phyloP scores from a whole-genome alignment of 2,113 vertebrate genomes.

The Megaleporinus macrocephalus region DNA sequence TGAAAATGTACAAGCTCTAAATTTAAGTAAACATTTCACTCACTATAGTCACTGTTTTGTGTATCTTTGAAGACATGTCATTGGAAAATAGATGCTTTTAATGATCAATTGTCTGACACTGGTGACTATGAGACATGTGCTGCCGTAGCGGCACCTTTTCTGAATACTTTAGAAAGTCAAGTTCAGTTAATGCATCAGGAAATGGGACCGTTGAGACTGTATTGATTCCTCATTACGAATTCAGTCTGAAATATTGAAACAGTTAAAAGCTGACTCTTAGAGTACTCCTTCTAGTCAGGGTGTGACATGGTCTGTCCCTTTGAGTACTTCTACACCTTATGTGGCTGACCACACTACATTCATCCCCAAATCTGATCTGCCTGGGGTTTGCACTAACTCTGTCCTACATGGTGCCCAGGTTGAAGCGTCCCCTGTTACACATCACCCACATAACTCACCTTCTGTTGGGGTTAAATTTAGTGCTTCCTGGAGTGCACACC shows the following conservation, averaged over 20 bases:
- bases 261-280: background rate
- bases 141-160: background rate
- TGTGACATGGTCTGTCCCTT: background rate
- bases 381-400: background rate
- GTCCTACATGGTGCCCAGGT: background rate
- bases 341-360: background rate
- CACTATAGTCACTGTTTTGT: background rate
- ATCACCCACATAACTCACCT: too few relatives aligned
- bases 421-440: too few relatives aligned
- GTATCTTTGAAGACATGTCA: background rate
- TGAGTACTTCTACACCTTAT: background rate
- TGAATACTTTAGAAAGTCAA: background rate
- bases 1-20: too few relatives aligned
- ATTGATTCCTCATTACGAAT: background rate
- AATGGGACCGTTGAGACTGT: background rate
- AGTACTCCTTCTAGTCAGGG: background rate
- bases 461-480: too few relatives aligned
- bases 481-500: background rate
- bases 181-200: background rate
- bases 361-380: background rate
- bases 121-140: background rate
- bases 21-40: too few relatives aligned
- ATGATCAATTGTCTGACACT: background rate
- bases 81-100: slow-evolving; percentile 1
- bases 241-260: background rate